These are phyloP conservation scores for Pseudochaenichthys georgianus DNA, from an alignment of 2,797 vertebrate genomes.

Conservation along the genomic window DNA sequence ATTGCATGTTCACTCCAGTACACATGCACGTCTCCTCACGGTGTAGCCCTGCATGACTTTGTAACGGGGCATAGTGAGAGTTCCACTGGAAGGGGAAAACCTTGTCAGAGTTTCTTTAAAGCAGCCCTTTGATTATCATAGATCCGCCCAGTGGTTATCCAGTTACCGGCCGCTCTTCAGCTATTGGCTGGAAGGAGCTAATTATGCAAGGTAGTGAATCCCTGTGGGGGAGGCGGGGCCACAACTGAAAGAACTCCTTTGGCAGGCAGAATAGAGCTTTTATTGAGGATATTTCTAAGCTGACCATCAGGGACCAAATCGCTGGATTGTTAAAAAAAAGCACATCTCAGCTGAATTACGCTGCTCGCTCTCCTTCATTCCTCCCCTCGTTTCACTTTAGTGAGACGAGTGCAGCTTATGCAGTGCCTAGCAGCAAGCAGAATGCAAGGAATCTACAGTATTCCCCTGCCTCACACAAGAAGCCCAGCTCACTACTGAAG, in stretches of 20 bases:
- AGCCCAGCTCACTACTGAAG: slow-evolving; percentile 70
- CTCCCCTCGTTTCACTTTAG: slow-evolving; percentile 80
- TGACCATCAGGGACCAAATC: slow-evolving; percentile 89
- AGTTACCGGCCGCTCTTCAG: slow-evolving; percentile 81
- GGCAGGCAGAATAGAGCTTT: slow-evolving; percentile 91
- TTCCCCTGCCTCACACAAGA: slow-evolving; percentile 78
- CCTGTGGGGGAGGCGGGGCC: slow-evolving; percentile 85
- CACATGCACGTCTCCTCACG: slow-evolving; percentile 52
- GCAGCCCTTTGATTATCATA: slow-evolving; percentile 89
- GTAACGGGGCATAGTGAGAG: slow-evolving; percentile 57
- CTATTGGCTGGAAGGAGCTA: slow-evolving; percentile 84
- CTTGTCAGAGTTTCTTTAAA: slow-evolving; percentile 83
- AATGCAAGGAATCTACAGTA: slow-evolving; percentile 86
- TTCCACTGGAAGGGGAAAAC: slow-evolving; percentile 68
- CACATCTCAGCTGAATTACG: slow-evolving; percentile 80
- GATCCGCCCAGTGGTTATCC: slow-evolving; percentile 87
- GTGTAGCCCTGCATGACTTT: slow-evolving; percentile 52
- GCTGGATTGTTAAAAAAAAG: slow-evolving; percentile 85
- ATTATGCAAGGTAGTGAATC: slow-evolving; percentile 91
- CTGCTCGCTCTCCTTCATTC: slow-evolving; percentile 81
- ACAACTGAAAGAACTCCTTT: slow-evolving; percentile 90
- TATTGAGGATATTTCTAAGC: slow-evolving; percentile 91
- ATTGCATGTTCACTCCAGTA: slow-evolving; percentile 37
- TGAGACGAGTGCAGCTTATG: slow-evolving; percentile 78
- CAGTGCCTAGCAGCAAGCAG: slow-evolving; percentile 82